Evolutionary conservation across 1,140 invertebrate genomes (phyloP).

Genomic region (Brachionus manjavacas): DNA sequence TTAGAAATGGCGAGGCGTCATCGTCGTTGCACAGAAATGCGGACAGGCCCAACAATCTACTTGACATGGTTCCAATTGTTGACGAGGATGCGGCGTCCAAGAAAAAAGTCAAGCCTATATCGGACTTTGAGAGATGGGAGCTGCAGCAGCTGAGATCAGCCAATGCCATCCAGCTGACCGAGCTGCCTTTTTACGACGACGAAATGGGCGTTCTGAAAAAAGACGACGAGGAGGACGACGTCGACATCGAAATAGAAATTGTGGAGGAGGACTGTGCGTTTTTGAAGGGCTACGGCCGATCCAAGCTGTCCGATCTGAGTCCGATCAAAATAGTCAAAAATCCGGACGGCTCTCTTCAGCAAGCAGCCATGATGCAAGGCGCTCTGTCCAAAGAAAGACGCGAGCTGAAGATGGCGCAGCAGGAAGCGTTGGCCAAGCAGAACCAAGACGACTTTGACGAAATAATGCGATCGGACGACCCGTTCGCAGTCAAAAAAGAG

Average conservation of each 20-base stretch:
- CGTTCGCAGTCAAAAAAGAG: slow-evolving; percentile 8
- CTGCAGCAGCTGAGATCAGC: slow-evolving; percentile 74
- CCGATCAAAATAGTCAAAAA: slow-evolving; percentile 97
- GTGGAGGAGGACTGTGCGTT: slow-evolving; percentile 98
- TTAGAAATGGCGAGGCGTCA: slow-evolving; percentile 45
- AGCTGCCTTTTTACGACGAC: slow-evolving; percentile 61
- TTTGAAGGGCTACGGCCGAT: slow-evolving; percentile 66
- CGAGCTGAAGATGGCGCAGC: slow-evolving; percentile 61
- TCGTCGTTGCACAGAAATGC: slow-evolving; percentile 67
- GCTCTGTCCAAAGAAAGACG: slow-evolving; percentile 91
- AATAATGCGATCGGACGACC: slow-evolving; percentile 63
- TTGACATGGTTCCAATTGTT: not conserved
- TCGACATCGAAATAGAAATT: slow-evolving; percentile 97
- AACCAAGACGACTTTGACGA: slow-evolving; percentile 60
- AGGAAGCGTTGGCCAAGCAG: slow-evolving; percentile 78
- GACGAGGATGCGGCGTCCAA: slow-evolving; percentile 53
- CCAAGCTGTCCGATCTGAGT: slow-evolving; percentile 76
- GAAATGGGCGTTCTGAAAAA: slow-evolving; percentile 59
- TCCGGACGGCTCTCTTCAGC: slow-evolving; percentile 93
- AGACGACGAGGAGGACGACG: slow-evolving; percentile 65
- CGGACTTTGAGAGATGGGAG: slow-evolving; percentile 82
- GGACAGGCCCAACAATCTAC: slow-evolving; percentile 65
- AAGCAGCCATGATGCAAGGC: slow-evolving; percentile 98
- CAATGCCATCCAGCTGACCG: slow-evolving; percentile 60
- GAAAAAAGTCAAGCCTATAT: slow-evolving; percentile 68